These are phyloP conservation scores for Thecophora atra DNA, from an alignment of 2,888 invertebrate genomes.

Conservation along the genomic window DNA sequence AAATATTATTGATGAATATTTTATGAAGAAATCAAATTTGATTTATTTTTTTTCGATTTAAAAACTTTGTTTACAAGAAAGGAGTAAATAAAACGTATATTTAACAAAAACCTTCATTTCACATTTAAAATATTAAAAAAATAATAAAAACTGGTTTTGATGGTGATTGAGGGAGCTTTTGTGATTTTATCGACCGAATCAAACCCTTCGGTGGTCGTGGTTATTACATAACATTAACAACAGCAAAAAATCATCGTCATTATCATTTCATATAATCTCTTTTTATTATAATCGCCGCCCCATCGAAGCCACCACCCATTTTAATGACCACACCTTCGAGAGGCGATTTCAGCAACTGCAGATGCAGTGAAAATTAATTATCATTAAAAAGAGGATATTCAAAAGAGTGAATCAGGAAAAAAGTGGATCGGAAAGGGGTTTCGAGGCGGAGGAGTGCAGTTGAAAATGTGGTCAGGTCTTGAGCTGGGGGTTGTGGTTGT, in stretches of 20 bases:
- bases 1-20: no score
- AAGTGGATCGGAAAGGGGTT: neutral
- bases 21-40: no score
- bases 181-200: neutral
- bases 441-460: neutral
- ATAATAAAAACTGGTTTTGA: no score
- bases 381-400: neutral
- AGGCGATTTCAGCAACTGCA: neutral
- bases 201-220: neutral
- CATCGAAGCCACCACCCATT: constrained; percentile 3
- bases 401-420: neutral
- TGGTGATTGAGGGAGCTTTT: neutral
- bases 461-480: neutral
- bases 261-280: neutral
- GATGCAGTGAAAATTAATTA: constrained; percentile 24
- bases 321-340: constrained; percentile 23
- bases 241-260: neutral
- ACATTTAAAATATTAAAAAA: no score
- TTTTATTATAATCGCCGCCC: neutral
- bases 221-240: constrained; percentile 5
- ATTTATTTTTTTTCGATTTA: no score
- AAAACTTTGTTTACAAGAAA: no score
- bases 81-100: no score
- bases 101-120: no score
- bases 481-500: no score